Evolutionary conservation across 2,797 vertebrate genomes (phyloP), one percentile per base, ranked within the genome.

Genomic region (Molossus alvarezi): DNA sequence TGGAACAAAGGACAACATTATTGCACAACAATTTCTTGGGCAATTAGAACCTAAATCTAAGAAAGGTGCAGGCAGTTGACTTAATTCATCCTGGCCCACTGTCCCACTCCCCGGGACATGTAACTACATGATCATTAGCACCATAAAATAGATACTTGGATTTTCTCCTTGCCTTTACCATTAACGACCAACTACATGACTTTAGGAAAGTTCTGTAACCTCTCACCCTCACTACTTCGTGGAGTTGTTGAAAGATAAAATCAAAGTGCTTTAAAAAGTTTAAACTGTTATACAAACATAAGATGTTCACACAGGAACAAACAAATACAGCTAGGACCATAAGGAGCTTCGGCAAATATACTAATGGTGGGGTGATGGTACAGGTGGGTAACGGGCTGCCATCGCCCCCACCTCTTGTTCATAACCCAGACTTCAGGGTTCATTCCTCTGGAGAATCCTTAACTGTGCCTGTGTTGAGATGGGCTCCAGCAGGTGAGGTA

Each of bases 241-340:
- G 51, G 33, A 67, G 64, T 53, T 91, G 67, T 12, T 91, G 23
- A 92, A 94, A 91, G 92, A 88, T 57, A 90, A 58, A 82, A 57
- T 79, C 57, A 71, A 71, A 58, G 57, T 60, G 15, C 64, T 84
- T 90, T 86, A 33, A 45, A 75, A 90, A 51, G 72, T 53, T 93
- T 77, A 76, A 90, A 71, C 72, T 23, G 6, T 17, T 69, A 58
- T 6, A 69, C 18, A 89, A 64, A 83, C 67, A 27, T 72, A 65
- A 94, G 29, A 81, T 75, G 60, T 85, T 84, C 84, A 33, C 65
- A 29, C 6, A 64, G 37, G 41, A 62, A 58, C 27, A 85, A 79
- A 89, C 27, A 72, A 82, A 81, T 55, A 71, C 10, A 72, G 57
- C n/a, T 15, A 65, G 45, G 79, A 82, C 21, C 3, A 13, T 7